A percentile compares a stretch with the other conserved stretches of the same genome.
These are phyloP conservation scores for Trichonephila clavata DNA, from an alignment of 1,140 invertebrate genomes.

Conservation along the genomic window DNA sequence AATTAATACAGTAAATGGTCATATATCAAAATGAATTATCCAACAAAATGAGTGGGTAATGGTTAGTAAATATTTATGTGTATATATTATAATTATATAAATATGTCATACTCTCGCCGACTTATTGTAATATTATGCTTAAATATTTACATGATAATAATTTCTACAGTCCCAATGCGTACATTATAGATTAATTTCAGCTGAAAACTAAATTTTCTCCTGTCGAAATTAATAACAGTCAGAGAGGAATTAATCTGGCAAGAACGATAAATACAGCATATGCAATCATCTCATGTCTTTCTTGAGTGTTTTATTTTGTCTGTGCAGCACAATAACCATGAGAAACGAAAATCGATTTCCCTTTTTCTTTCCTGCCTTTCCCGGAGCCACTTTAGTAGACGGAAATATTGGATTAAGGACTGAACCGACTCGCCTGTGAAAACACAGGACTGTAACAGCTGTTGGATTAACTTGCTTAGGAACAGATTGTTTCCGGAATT, in stretches of 20 bases:
- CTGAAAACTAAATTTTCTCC: not conserved
- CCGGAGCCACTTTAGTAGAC: slow-evolving; percentile 37
- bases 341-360: slow-evolving; percentile 55
- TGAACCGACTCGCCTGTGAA: slow-evolving; percentile 47
- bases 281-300: not conserved
- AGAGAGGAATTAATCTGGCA: not conserved
- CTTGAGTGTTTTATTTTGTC: slow-evolving; percentile 20
- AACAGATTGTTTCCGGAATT: slow-evolving; percentile 66
- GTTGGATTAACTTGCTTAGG: slow-evolving; percentile 60
- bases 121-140: too few relatives aligned
- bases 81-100: too few relatives aligned
- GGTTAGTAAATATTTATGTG: too few relatives aligned
- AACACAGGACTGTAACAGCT: slow-evolving; percentile 57
- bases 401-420: slow-evolving; percentile 63
- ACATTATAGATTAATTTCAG: not conserved
- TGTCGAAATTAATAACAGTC: not conserved
- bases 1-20: too few relatives aligned
- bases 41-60: too few relatives aligned
- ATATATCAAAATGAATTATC: too few relatives aligned
- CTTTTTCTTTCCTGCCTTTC: not conserved
- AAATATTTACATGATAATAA: too few relatives aligned
- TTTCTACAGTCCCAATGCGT: too few relatives aligned
- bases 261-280: not conserved
- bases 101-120: too few relatives aligned
- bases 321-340: slow-evolving; percentile 40